Conservation (phyloP, 2,797 vertebrate genomes). For the Iguana delicatissima region DNA sequence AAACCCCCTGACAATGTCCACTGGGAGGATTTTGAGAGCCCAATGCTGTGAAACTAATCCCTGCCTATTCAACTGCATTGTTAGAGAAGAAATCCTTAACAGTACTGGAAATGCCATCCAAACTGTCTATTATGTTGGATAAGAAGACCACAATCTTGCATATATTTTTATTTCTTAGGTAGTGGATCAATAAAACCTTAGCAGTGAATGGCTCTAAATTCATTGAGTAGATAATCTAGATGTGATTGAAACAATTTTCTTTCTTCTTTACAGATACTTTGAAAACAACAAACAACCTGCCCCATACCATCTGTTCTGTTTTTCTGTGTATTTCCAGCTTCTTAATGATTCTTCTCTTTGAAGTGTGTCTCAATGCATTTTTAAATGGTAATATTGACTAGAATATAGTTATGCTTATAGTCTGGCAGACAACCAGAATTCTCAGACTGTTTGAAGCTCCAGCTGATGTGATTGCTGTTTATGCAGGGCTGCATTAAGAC, state of each 20-base stretch:
- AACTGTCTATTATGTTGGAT: background rate
- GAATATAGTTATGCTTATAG: background rate
- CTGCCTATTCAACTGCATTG: constrained; percentile 11
- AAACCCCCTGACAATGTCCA: constrained; percentile 37
- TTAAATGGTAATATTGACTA: constrained; percentile 18
- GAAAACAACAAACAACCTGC: background rate
- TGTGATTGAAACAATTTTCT: background rate
- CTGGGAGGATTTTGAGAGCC: constrained; percentile 13
- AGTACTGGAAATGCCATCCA: background rate
- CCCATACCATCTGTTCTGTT: background rate
- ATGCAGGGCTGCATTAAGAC: background rate
- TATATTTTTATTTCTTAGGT: background rate
- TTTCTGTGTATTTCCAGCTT: background rate
- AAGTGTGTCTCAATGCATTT: constrained; percentile 15
- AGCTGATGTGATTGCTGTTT: constrained; percentile 4
- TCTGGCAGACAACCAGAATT: constrained; percentile 7
- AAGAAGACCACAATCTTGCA: background rate
- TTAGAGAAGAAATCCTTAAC: background rate
- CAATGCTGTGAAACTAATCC: constrained; percentile 26
- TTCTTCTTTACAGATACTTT: background rate
- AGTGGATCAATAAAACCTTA: background rate
- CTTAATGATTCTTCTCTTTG: background rate
- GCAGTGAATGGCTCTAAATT: background rate
- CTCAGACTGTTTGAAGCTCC: constrained; percentile 3
- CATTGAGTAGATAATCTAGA: background rate